Base-by-base conservation (phyloP, 2,797 vertebrate genomes). In the Tiaroga cobitis region DNA sequence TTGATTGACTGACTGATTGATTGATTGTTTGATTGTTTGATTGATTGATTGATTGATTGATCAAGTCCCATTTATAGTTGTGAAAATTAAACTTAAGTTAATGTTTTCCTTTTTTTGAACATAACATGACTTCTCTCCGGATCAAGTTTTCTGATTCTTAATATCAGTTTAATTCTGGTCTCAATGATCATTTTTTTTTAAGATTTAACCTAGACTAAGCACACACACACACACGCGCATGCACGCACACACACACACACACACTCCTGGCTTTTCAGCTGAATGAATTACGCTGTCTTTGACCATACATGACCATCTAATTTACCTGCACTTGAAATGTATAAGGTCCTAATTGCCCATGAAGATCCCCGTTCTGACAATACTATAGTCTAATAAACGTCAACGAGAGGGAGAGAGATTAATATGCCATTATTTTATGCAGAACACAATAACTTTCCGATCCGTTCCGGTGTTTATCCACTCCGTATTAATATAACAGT, bases 401-500 rank as follows among this genome's bases (percentile, higher is more conserved):
- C 51, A 59, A 5, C 10, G 26, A 15, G 41, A 41, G 37, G 24
- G 54, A 61, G 34, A 67, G 16, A 43, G 63, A 67, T 80, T 80
- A 80, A 80, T 34, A 21, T n/a, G 41, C 13, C 34, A 72, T 72
- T 72, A 70, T 54, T 59, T 56, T 34, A 82, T 59, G 67, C 80
- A 75, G 41, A 86, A 37, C 43, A 74, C 59, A 75, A 59, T 87
- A 92, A 93, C 90, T 91, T 89, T 87, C 37, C 59, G 74, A 91
- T 92, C 89, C 7, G 89, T 90, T 90, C 86, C 73, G 84, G 84
- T 37, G 73, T 86, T 91, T 86, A 86, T 83, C 86, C 81, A 85
- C 87, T 92, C 91, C 92, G 26, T 90, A 86, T 90, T 88, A 91
- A 90, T 91, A 92, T 92, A 90, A 87, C 83, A 92, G 89, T 90